phyloP scores from a whole-genome alignment of 2,113 vertebrate genomes.

The Neomonachus schauinslandi region DNA sequence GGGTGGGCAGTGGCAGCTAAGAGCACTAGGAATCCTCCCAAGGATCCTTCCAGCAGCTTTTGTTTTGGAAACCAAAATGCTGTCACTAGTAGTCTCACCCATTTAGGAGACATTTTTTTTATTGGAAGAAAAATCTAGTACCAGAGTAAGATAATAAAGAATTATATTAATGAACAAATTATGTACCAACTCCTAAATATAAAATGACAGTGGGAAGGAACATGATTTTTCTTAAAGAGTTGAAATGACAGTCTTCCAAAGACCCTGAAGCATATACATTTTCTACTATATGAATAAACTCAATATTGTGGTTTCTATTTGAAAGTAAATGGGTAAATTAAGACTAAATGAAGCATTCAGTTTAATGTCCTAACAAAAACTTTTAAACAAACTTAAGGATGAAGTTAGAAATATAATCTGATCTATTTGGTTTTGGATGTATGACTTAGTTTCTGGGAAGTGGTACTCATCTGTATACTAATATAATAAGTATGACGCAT shows the following conservation, averaged over 20 bases:
- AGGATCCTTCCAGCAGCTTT: not conserved
- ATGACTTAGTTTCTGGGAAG: not conserved
- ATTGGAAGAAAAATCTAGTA: not conserved
- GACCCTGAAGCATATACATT: not conserved
- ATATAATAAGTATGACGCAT: not conserved
- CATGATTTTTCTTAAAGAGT: not conserved
- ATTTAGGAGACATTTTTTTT: not conserved
- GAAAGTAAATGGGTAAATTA: not conserved
- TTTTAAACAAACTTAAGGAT: not conserved
- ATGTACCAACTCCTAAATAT: not conserved
- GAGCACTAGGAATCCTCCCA: not conserved
- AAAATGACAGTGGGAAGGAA: not conserved
- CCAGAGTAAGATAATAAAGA: not conserved
- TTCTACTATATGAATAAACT: not conserved
- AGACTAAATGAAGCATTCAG: not conserved
- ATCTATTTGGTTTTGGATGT: not conserved
- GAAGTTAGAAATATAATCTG: not conserved
- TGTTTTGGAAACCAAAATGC: not conserved
- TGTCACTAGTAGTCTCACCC: not conserved
- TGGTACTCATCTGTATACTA: not conserved
- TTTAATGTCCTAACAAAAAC: not conserved
- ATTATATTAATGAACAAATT: not conserved
- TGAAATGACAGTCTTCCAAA: not conserved
- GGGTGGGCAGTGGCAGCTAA: not conserved
- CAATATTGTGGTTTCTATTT: slow-evolving; percentile 4